Evolutionary conservation across 1,140 invertebrate genomes (phyloP), one percentile per base, ranked within the genome.

Genomic region (Trichonephila clavipes): DNA sequence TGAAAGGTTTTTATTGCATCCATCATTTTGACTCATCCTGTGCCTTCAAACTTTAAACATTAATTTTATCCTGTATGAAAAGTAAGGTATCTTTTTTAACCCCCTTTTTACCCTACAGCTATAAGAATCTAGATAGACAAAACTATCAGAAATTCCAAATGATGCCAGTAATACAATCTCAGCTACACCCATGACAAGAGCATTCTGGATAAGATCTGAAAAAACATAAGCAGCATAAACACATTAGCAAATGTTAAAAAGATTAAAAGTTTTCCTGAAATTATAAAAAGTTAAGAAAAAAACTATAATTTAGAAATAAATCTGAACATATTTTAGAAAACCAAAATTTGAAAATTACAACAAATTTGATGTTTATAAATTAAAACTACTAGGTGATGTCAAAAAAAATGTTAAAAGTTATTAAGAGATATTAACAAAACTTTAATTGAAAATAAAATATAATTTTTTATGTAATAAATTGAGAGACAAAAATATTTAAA

Each of bases 11-110:
- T 69, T n/a, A 69, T 21, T 24, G 66, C 66, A 69, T 69, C 10
- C n/a, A 14, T 24, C n/a, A 69, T 69, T 77, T 77, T 77, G 28
- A 77, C 72, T 77, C 72, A 77, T 18, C 28, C 72, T 77, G 72
- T 77, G 18, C 28, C 16, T 34, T 12, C 28, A 77, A 40, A 77
- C 14, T 34, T 77, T 34, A 14, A 28, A 10, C 5, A 21, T 21
- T 8, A 18, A 66, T 19, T 21, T 66, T 24, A 10, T 10, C n/a
- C 66, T 21, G 24, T 2, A 24, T 24, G n/a, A 69, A 69, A 69
- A 69, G 34, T 40, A 69, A 69, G n/a, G 8, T 69, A 34, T 21
- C 14, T 77, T 28, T 19, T 77, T 77, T 77, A 18, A 77, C 1
- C 28, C 72, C 72, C 72, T 18, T 16, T 77, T 77, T 77, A 77